Percentiles rank a stretch among this genome's conserved stretches.
These are phyloP conservation scores for Diplodus sargus DNA, from an alignment of 2,797 vertebrate genomes.

Conservation along the genomic window DNA sequence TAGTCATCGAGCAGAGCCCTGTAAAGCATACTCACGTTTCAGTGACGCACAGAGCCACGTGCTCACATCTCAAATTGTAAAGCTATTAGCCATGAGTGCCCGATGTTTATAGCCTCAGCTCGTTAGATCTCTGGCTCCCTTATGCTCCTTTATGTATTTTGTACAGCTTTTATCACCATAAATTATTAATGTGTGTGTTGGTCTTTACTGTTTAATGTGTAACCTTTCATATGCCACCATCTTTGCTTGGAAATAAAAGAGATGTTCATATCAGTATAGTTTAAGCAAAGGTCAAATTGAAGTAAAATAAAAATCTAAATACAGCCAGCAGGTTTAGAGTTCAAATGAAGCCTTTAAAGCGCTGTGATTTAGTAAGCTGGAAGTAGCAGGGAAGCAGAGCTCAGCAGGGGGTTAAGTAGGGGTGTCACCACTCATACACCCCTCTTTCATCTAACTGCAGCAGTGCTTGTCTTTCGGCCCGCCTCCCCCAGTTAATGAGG, in stretches of 20 bases:
- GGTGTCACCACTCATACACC: constrained; percentile 30
- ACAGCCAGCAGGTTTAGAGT: constrained; percentile 38
- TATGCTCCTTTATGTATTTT: constrained; percentile 56
- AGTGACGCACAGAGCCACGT: background rate
- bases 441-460: constrained; percentile 37
- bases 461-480: constrained; percentile 6
- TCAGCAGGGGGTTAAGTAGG: constrained; percentile 60
- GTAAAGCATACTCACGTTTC: constrained; percentile 3
- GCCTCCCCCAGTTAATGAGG: constrained; percentile 25
- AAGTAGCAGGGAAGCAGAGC: constrained; percentile 41
- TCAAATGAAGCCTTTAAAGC: constrained; percentile 52
- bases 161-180: constrained; percentile 44
- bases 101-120: constrained; percentile 54
- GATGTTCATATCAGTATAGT: constrained; percentile 18
- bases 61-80: constrained; percentile 38
- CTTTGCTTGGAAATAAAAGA: constrained; percentile 8
- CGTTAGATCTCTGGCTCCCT: constrained; percentile 43
- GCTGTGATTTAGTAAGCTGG: constrained; percentile 46
- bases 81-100: constrained; percentile 52
- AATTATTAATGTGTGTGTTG: constrained; percentile 60
- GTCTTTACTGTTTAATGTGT: constrained; percentile 53
- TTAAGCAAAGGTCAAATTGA: constrained; percentile 52
- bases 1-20: constrained; percentile 21
- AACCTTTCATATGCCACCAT: constrained; percentile 29
- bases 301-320: constrained; percentile 47